These are phyloP conservation scores for Microtus montanus DNA, from an alignment of 2,113 vertebrate genomes.

Conservation along the genomic window DNA sequence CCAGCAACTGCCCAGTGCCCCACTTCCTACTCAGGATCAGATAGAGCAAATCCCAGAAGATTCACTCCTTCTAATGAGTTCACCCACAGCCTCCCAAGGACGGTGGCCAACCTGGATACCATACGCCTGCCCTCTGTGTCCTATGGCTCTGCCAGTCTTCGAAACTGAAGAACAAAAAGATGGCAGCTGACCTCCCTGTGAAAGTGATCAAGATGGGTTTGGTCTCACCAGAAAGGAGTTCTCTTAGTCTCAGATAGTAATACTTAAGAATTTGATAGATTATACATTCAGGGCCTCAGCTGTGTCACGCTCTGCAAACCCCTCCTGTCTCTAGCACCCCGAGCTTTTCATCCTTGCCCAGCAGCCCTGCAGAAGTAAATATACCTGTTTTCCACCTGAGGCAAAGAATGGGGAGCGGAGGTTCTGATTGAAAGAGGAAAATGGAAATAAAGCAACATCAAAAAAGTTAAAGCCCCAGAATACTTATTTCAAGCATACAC, in stretches of 20 bases:
- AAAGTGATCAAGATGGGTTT: not conserved
- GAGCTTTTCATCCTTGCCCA: not conserved
- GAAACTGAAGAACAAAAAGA: too few relatives aligned
- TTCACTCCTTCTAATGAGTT: fast-evolving
- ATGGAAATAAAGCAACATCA: not conserved
- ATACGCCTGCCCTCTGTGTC: fast-evolving
- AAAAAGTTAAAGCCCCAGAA: not conserved
- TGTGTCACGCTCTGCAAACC: fast-evolving
- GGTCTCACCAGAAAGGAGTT: not conserved
- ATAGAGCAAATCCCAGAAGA: not conserved
- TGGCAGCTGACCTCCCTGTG: not conserved
- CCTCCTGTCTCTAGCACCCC: fast-evolving
- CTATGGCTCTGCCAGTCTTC: fast-evolving
- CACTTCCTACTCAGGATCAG: not conserved
- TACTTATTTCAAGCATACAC: not conserved
- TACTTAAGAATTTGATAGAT: too few relatives aligned
- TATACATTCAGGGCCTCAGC: not conserved
- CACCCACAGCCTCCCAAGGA: not conserved
- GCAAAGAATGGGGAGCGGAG: not conserved
- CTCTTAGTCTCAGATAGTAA: not conserved
- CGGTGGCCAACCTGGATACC: fast-evolving
- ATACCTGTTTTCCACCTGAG: not conserved
- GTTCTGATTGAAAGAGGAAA: not conserved
- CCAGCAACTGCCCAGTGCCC: too few relatives aligned
- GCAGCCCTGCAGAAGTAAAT: fast-evolving